Evolutionary conservation across 2,797 vertebrate genomes (phyloP).

Genomic region (Thunnus albacares): DNA sequence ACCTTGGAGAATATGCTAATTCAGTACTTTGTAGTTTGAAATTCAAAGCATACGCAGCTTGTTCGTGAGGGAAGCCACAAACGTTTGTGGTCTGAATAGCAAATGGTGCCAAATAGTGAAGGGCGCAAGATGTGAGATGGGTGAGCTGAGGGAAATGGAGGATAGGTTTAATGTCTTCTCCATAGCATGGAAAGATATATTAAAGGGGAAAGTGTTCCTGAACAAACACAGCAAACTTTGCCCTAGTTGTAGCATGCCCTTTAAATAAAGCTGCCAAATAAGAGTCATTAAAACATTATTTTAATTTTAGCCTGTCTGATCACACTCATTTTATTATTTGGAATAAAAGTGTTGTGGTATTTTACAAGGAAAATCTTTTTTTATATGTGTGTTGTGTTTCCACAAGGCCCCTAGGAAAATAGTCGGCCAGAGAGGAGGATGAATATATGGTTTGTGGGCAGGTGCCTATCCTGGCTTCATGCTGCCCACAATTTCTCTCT

Average conservation of each 20-base stretch:
- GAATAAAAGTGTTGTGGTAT: slow-evolving; percentile 74
- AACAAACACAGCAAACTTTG: slow-evolving; percentile 54
- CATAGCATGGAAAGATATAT: slow-evolving; percentile 49
- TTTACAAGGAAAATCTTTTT: slow-evolving; percentile 76
- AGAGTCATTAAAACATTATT: slow-evolving; percentile 68
- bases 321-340: slow-evolving; percentile 78
- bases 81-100: slow-evolving; percentile 23
- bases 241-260: slow-evolving; percentile 35
- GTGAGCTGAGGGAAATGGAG: slow-evolving; percentile 24
- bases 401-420: slow-evolving; percentile 76
- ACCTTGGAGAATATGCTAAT: slow-evolving; percentile 55
- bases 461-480: slow-evolving; percentile 70
- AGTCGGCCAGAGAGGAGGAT: slow-evolving; percentile 50
- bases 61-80: slow-evolving; percentile 45
- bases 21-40: slow-evolving; percentile 53
- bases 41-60: slow-evolving; percentile 55
- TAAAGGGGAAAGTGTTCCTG: slow-evolving; percentile 50
- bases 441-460: slow-evolving; percentile 78
- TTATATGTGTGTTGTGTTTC: slow-evolving; percentile 71
- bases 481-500: slow-evolving; percentile 68
- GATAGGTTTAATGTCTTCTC: slow-evolving; percentile 30
- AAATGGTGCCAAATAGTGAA: slow-evolving; percentile 40
- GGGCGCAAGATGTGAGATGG: slow-evolving; percentile 32
- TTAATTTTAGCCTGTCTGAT: slow-evolving; percentile 71
- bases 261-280: slow-evolving; percentile 70